Conservation (phyloP, 1,140 invertebrate genomes). For the Anastrepha ludens region DNA sequence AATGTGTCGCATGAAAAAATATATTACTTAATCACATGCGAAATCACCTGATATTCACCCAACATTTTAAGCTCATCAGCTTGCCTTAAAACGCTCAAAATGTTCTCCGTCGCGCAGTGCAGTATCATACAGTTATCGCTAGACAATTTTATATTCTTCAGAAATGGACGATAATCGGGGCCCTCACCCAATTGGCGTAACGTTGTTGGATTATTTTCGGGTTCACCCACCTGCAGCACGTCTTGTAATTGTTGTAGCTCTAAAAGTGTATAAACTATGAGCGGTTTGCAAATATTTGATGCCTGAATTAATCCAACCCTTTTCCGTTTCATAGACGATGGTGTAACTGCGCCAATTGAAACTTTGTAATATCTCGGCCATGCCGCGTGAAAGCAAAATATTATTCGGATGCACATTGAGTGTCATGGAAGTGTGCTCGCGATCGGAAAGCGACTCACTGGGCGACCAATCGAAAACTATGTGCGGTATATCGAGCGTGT, state of each 20-base stretch:
- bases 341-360: constrained; percentile 88
- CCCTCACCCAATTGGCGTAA: constrained; percentile 77
- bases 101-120: constrained; percentile 82
- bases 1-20: background rate
- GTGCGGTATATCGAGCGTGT: constrained; percentile 83
- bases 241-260: constrained; percentile 89
- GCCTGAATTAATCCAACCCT: constrained; percentile 70
- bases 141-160: constrained; percentile 85
- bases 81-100: constrained; percentile 82
- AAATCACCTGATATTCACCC: constrained; percentile 81
- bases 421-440: constrained; percentile 75
- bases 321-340: constrained; percentile 87
- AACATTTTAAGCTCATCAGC: constrained; percentile 88
- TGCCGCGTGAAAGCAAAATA: constrained; percentile 81
- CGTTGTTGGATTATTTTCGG: constrained; percentile 77
- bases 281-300: background rate
- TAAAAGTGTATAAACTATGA: constrained; percentile 58
- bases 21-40: background rate
- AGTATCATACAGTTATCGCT: constrained; percentile 85
- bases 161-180: constrained; percentile 80
- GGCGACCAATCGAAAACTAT: constrained; percentile 82
- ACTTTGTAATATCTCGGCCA: constrained; percentile 82
- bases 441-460: constrained; percentile 77
- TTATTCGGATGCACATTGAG: constrained; percentile 87
- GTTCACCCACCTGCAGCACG: constrained; percentile 82